Conservation (phyloP, 2,888 invertebrate species). For the Thera britannica region DNA sequence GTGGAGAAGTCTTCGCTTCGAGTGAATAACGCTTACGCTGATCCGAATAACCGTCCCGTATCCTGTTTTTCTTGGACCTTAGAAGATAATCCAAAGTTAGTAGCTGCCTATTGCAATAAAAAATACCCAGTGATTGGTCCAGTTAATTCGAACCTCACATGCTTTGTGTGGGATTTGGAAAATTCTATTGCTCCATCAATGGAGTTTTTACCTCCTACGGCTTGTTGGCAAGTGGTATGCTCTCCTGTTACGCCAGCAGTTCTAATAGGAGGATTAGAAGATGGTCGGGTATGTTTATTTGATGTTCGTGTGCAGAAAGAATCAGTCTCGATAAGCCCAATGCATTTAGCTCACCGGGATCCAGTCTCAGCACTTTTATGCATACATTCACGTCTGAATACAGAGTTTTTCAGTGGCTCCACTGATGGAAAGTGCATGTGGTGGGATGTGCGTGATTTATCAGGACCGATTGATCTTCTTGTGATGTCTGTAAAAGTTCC, state of each 20-base stretch:
- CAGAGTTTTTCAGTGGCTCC: constrained; percentile 86
- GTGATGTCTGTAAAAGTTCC: constrained; percentile 81
- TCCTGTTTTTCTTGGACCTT: constrained; percentile 88
- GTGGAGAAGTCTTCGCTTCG: constrained; percentile 78
- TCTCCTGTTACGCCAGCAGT: constrained; percentile 52
- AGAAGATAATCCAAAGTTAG: constrained; percentile 85
- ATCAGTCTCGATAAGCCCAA: constrained; percentile 87
- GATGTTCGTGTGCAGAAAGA: constrained; percentile 90
- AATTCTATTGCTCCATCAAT: constrained; percentile 47
- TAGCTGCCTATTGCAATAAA: constrained; percentile 84
- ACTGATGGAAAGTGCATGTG: constrained; percentile 86
- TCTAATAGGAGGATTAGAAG: constrained; percentile 59
- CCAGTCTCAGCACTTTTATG: constrained; percentile 83
- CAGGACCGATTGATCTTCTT: constrained; percentile 83
- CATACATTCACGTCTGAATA: constrained; percentile 83
- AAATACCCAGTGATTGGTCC: constrained; percentile 46
- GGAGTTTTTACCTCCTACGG: constrained; percentile 51
- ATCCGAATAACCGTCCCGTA: constrained; percentile 73
- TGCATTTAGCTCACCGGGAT: constrained; percentile 67
- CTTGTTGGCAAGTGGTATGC: constrained; percentile 61
- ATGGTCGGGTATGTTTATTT: constrained; percentile 82
- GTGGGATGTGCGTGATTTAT: constrained; percentile 88
- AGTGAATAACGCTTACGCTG: constrained; percentile 87
- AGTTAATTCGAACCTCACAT: constrained; percentile 71
- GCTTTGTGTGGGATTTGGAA: constrained; percentile 87